Percentiles rank a stretch among this genome's conserved stretches.
Evolutionary conservation across 2,113 vertebrate genomes (phyloP).

Genomic region (Carassius carassius): DNA sequence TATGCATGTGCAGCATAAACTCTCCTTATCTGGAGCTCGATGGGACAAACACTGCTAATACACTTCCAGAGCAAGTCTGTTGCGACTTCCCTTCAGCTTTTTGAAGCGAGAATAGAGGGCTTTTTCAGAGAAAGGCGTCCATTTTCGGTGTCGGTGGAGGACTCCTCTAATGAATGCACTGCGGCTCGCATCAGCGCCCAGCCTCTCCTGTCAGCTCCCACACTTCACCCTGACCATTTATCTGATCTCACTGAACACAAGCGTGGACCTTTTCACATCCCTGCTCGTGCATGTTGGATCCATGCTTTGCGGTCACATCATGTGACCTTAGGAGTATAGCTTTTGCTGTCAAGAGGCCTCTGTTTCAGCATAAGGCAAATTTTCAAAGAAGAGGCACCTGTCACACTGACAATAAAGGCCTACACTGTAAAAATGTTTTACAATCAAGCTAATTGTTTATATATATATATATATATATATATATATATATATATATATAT

Average conservation of each 20-base stretch:
- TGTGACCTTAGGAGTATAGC: slow-evolving; percentile 35
- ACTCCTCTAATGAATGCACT: slow-evolving; percentile 72
- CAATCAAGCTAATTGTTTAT: not conserved
- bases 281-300: slow-evolving; percentile 24
- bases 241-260: slow-evolving; percentile 33
- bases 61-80: not conserved
- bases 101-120: not conserved
- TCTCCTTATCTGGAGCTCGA: slow-evolving; percentile 23
- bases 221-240: slow-evolving; percentile 36
- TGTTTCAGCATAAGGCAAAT: slow-evolving; percentile 24
- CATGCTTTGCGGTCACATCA: slow-evolving; percentile 23
- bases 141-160: slow-evolving; percentile 69
- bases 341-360: slow-evolving; percentile 22
- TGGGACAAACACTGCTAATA: not conserved
- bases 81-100: not conserved
- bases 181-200: slow-evolving; percentile 67
- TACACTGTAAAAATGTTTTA: not conserved
- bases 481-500: too few relatives aligned
- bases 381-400: not conserved
- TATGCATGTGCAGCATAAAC: slow-evolving; percentile 34
- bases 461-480: too few relatives aligned
- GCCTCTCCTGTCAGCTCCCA: slow-evolving; percentile 31
- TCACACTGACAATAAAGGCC: not conserved
- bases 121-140: slow-evolving; percentile 63
- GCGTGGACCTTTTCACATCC: slow-evolving; percentile 12